Evolutionary conservation across 2,113 vertebrate genomes (phyloP), one percentile per base, ranked within the genome.

Genomic region (Pluvianellus socialis): DNA sequence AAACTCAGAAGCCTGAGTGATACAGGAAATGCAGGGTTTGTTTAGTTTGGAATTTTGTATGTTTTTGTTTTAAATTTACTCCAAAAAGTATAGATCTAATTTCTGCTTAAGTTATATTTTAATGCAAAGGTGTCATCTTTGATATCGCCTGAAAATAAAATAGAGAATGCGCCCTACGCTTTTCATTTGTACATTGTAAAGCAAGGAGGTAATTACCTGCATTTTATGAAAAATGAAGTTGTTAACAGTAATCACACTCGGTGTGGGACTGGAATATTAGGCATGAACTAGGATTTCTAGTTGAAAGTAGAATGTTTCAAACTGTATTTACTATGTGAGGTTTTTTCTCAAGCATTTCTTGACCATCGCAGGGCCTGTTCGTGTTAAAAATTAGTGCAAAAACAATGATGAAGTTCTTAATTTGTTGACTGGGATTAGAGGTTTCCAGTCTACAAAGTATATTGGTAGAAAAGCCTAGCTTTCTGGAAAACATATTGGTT

Each of bases 161-260:
- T 20, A 62, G 21, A 58, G 24, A 47, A 62, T 50, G 5, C 2
- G 10, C 28, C 74, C 33, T 77, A 45, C 53, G 45, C 30, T 80
- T 89, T 95, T 66, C 63, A 67, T 62, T 82, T 79, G 15, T 72
- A 33, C 27, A 7, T 45, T 62, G 7, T 73, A 88, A 86, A 79
- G 27, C 30, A 61, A 76, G 71, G 44, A 86, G 71, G 16, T 59
- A 88, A 90, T 90, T 79, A 79, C 71, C 44, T 83, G 56, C 4
- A 27, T 83, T 92, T 94, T 61, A 65, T 24, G 49, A 92, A 94
- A 94, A 95, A 73, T 0, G 6, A 79, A 95, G 49, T 40, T 70
- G 28, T 91, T 95, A 85, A 65, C 11, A 27, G 21, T 72, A 96
- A 84, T 96, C 1, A 0, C 7, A 66, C 66, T 75, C 63, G 70